Evolutionary conservation across 2,113 vertebrate species (phyloP).

Genomic region (Felis chaus): DNA sequence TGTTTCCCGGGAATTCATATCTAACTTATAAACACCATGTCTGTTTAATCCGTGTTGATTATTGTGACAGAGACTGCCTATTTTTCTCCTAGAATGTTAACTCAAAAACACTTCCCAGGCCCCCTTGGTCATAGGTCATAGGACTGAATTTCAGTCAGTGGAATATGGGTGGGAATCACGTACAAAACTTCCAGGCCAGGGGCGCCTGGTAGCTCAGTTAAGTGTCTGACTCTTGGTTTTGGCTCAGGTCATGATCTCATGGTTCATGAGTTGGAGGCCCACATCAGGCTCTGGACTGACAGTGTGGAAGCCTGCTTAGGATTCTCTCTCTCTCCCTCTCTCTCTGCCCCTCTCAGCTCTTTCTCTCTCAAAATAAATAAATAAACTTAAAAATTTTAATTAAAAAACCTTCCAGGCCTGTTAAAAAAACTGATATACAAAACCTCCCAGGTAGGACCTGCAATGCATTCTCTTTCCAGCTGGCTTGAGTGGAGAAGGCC

Average conservation of each 20-base stretch:
- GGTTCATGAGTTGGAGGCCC: too few species aligned
- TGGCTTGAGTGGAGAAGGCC: not conserved
- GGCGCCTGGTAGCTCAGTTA: too few species aligned
- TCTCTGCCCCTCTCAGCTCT: too few species aligned
- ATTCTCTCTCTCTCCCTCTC: too few species aligned
- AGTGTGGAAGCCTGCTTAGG: too few species aligned
- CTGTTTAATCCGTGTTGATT: not conserved
- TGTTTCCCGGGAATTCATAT: not conserved
- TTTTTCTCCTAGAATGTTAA: not conserved
- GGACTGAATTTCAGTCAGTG: not conserved
- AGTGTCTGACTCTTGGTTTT: too few species aligned
- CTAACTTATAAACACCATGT: not conserved
- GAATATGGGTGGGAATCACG: not conserved
- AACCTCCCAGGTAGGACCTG: not conserved
- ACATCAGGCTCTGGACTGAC: too few species aligned
- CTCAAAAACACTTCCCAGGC: not conserved
- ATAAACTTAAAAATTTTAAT: too few species aligned
- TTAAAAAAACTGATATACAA: not conserved
- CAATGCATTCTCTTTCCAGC: not conserved
- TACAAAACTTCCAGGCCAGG: not conserved
- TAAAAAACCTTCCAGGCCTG: not conserved
- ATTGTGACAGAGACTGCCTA: not conserved
- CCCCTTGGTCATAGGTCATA: not conserved
- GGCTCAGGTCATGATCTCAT: too few species aligned
- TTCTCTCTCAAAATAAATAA: too few species aligned